Base-by-base conservation (phyloP, 1,140 invertebrate species). In the Aethina tumida region DNA sequence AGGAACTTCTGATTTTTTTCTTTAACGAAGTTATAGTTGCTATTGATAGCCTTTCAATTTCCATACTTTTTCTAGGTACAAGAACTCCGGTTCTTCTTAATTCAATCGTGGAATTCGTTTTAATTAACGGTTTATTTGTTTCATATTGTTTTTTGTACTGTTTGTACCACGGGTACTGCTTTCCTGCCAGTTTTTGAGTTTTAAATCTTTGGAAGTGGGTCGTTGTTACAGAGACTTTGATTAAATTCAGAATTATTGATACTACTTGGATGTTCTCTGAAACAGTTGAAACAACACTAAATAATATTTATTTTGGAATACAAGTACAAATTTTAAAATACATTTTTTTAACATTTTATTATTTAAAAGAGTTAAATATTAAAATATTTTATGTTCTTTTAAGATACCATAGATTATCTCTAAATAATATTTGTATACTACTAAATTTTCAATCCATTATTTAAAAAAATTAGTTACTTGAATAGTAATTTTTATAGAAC, bases 161-260 rank as follows among this genome's bases (percentile, higher is more conserved):
- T 21, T 65, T 71, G 17, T 66, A 69, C 81, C 81, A 85, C 7
- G 81, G 81, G 58, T 83, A 75, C 52, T 70, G 70, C 26, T 73
- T 67, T 3, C 80, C 80, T 43, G 74, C 74, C n/a, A 79, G 45
- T 47, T 79, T 76, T 60, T 84, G 79, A 42, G 79, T 75, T 61
- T 81, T 80, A 50, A 83, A 84, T 57, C 80, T 69, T 60, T 82
- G 76, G 50, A 81, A 84, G 12, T 69, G 67, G 6, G 75, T 73
- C 8, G 78, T 79, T 19, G 74, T 74, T 36, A 72, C 70, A 0
- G 81, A 73, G 57, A 82, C 64, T 53, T 79, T 68, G 18, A 79
- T 59, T 19, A 79, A 62, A 2, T 79, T 77, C 39, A 77, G 69
- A 3, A 77, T 46, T 19, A 84, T 66, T 39, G 72, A 77, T 10